phyloP scores from a whole-genome alignment of 2,888 invertebrate species.

The Lepidochrysops patricia region DNA sequence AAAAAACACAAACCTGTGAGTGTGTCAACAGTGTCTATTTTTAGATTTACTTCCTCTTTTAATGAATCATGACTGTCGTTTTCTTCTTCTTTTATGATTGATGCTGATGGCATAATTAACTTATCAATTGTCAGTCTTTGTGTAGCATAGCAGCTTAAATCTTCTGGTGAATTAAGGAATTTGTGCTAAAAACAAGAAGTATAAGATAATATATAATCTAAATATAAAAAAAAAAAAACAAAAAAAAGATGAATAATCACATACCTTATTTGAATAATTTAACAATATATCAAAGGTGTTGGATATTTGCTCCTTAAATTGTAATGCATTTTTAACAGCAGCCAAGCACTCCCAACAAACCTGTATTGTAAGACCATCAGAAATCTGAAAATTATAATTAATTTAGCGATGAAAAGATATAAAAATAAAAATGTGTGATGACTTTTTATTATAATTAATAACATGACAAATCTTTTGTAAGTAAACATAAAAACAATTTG shows the following conservation, averaged over 20 bases:
- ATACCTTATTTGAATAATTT: constrained; percentile 49
- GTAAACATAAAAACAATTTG: too few species aligned
- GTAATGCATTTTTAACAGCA: constrained; percentile 29
- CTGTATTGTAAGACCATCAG: constrained; percentile 51
- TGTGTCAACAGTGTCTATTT: neutral
- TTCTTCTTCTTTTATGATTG: constrained; percentile 11
- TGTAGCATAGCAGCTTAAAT: constrained; percentile 34
- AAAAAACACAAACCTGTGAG: neutral
- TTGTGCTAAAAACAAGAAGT: constrained; percentile 44
- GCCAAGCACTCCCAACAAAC: constrained; percentile 64
- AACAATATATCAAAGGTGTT: constrained; percentile 43
- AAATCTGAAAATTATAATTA: constrained; percentile 36
- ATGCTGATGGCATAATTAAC: neutral
- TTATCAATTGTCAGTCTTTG: constrained; percentile 23
- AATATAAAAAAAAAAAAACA: constrained; percentile 5
- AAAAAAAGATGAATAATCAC: neutral
- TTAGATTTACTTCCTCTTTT: constrained; percentile 13
- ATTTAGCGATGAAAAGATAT: constrained; percentile 20
- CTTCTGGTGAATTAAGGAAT: constrained; percentile 48
- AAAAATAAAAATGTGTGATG: neutral
- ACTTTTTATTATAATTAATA: too few species aligned
- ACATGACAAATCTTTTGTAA: too few species aligned
- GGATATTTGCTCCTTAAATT: constrained; percentile 40
- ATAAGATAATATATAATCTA: too few species aligned
- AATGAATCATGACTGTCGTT: neutral